Percentiles rank a stretch among this genome's conserved stretches.
These are phyloP conservation scores for Aphodius sticticus DNA, from an alignment of 2,888 invertebrate species.

Conservation along the genomic window DNA sequence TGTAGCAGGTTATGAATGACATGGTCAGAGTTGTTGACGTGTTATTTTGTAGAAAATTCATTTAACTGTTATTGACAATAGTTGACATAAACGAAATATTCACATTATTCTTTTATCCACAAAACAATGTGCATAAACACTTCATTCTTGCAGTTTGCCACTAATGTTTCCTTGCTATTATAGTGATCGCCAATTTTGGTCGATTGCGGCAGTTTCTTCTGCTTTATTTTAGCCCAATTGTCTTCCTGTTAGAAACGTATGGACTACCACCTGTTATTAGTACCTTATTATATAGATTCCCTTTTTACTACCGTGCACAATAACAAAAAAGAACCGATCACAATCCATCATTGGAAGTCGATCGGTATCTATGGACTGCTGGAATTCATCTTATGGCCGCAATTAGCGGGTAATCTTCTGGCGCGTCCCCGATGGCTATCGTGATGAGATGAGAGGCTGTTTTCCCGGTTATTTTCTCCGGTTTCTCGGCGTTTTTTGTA, in stretches of 20 bases:
- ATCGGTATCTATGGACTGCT: background rate
- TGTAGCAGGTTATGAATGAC: background rate
- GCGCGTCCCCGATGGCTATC: background rate
- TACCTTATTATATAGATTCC: too few species aligned
- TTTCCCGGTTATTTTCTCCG: constrained; percentile 61
- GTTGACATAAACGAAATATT: too few species aligned
- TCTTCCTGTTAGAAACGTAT: background rate
- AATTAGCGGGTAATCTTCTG: background rate
- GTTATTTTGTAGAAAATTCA: background rate
- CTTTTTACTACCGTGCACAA: too few species aligned
- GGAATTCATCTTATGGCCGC: background rate
- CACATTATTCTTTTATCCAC: too few species aligned
- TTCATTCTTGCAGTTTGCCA: background rate
- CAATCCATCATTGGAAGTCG: background rate
- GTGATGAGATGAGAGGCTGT: constrained; percentile 49
- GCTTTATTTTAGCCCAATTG: background rate
- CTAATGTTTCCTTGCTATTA: constrained; percentile 5
- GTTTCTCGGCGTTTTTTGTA: constrained; percentile 40
- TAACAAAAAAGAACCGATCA: background rate
- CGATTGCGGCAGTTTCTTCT: too few species aligned
- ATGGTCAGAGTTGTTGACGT: background rate
- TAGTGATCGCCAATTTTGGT: background rate
- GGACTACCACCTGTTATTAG: too few species aligned
- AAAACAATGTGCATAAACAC: background rate
- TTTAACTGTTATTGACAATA: too few species aligned